A percentile compares a stretch with the other conserved stretches of the same genome.
These are phyloP conservation scores for Nemoura dubitans DNA, from an alignment of 2,888 invertebrate genomes.

Conservation along the genomic window DNA sequence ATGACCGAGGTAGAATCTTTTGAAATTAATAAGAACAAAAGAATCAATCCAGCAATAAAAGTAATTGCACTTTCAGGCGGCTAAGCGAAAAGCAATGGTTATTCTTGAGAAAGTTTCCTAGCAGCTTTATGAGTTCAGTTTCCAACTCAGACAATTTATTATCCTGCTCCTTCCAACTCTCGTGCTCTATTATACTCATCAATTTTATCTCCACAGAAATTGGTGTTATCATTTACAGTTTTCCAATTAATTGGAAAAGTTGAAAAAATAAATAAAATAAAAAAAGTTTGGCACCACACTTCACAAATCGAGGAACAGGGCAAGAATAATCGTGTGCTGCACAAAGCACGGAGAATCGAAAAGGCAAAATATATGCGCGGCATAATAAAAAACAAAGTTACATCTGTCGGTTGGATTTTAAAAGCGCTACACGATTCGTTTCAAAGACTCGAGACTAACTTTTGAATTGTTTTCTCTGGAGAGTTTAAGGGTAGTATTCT, in stretches of 20 bases:
- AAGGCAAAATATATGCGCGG: background rate
- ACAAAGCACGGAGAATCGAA: background rate
- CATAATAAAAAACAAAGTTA: background rate
- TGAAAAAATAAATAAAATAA: background rate
- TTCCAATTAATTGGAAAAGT: conserved; percentile 5
- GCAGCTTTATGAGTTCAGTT: conserved; percentile 5
- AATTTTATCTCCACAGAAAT: background rate
- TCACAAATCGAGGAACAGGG: background rate
- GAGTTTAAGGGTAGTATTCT: conserved; percentile 20
- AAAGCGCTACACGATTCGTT: background rate
- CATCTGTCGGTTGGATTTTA: background rate
- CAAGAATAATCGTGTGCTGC: background rate
- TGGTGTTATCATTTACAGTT: conserved; percentile 7
- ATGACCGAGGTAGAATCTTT: background rate
- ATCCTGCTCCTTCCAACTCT: background rate
- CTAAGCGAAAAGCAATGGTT: conserved; percentile 7
- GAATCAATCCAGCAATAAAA: background rate
- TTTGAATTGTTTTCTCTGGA: conserved; percentile 20
- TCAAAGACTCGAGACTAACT: background rate
- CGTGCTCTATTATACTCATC: background rate
- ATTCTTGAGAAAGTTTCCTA: background rate
- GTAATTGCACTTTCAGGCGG: background rate
- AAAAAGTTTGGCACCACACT: background rate
- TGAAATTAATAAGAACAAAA: background rate
- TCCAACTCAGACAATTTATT: background rate